These are phyloP conservation scores for Linurgus olivaceus DNA, from an alignment of 2,797 vertebrate genomes.

Conservation along the genomic window DNA sequence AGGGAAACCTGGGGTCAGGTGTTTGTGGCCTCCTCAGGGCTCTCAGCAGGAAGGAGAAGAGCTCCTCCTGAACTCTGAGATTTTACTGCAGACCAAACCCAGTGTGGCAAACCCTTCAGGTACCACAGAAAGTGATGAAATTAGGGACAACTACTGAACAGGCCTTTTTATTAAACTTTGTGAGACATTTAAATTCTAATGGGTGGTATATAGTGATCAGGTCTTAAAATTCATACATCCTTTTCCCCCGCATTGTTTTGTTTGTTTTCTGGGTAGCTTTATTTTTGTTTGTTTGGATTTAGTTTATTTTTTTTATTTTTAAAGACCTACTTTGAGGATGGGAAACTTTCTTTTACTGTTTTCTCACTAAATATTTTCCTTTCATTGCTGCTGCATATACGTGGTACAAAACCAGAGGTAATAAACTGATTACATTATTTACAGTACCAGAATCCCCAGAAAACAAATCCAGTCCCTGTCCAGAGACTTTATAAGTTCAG, in stretches of 20 bases:
- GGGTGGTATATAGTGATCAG: neutral
- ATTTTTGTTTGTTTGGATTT: fast-evolving
- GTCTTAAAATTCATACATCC: neutral
- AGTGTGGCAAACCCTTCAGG: neutral
- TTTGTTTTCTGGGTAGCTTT: neutral
- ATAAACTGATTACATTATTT: neutral
- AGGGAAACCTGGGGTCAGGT: neutral
- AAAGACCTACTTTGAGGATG: neutral
- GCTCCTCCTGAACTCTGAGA: neutral
- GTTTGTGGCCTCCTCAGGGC: neutral
- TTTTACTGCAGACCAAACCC: neutral
- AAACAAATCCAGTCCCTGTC: neutral
- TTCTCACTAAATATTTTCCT: neutral
- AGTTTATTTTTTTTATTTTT: neutral
- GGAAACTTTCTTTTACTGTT: neutral
- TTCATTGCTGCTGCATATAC: neutral
- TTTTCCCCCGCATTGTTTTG: neutral
- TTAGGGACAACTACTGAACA: neutral
- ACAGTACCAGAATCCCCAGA: neutral
- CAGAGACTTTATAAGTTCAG: neutral
- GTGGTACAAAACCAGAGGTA: neutral
- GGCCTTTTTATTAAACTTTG: neutral
- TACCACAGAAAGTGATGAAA: neutral
- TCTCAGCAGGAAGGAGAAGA: neutral
- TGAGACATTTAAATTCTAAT: neutral